Base-by-base conservation (phyloP, 64 coral and sea anemone genomes). In the Montipora capricornis region DNA sequence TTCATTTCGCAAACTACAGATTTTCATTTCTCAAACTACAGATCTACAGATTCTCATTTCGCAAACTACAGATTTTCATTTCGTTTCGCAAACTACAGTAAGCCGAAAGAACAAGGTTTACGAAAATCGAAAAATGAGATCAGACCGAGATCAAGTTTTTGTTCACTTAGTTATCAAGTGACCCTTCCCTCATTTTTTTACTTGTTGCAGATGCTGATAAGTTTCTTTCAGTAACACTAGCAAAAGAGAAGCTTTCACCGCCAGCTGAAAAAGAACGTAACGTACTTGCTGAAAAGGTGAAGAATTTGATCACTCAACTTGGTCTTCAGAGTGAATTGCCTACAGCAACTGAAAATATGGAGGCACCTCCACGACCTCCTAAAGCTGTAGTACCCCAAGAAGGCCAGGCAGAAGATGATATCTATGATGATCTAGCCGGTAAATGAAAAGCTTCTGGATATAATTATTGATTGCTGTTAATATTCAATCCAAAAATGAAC, bases 361-460 rank as follows among this genome's bases (percentile, higher is more conserved):
- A 71, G 52, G 78, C 55, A 37, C 89, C 89, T 19, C 89, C 68
- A 19, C 89, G 78, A 13, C 89, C 89, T 20, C 89, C 64, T 19
- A 91, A 91, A 53, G 78, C 59, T 84, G 59, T 8, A 11, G 5
- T 50, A 11, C 24, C 62, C 26, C 20, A 16, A 58, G 79, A 82
- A 46, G 62, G 37, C 20, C 29, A 75, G 58, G 80, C 44, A 8
- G 79, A 50, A 19, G 79, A 92, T 15, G 90, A 92, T 20, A 45
- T 92, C 5, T 92, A 92, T 85, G 90, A 92, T 77, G 90, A 92
- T 60, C 51, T 92, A 26, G 80, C 80, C 58, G 87, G 74, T 75
- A 89, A 67, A 16, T 83, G 15, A 37, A 37, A 37, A 37, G 29
- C 29, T 37, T 37, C 29, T 37, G 29, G 29, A 37, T 37, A 37